These are phyloP conservation scores for Picathartes gymnocephalus DNA, from an alignment of 2,113 vertebrate species.

Conservation along the genomic window DNA sequence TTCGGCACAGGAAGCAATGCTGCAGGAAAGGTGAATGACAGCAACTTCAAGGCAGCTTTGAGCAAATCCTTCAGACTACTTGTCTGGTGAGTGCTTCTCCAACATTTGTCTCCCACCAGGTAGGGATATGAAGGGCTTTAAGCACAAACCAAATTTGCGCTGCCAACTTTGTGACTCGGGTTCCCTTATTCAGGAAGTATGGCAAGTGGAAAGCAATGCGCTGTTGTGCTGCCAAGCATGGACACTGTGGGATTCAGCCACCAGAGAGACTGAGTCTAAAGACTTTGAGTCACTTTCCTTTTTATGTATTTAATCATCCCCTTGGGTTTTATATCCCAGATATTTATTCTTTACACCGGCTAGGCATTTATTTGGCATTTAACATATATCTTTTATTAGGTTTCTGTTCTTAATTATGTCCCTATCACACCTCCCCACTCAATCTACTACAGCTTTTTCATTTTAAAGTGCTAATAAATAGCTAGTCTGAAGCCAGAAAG, in stretches of 20 bases:
- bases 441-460: not conserved
- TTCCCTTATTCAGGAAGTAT: not conserved
- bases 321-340: not conserved
- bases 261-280: not conserved
- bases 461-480: not conserved
- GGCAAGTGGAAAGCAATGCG: not conserved
- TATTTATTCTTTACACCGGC: not conserved
- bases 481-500: not conserved
- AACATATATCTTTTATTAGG: not conserved
- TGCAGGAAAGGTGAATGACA: not conserved
- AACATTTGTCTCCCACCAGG: not conserved
- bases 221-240: not conserved
- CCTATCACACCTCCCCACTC: not conserved
- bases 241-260: not conserved
- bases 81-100: not conserved
- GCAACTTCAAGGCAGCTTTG: not conserved
- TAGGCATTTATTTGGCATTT: not conserved
- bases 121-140: not conserved
- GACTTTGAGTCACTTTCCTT: not conserved
- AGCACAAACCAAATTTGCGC: not conserved
- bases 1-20: accelerated
- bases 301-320: not conserved
- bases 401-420: not conserved
- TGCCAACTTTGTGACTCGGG: not conserved
- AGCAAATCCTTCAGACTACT: not conserved